Evolutionary conservation across 2,888 invertebrate species (phyloP), one percentile per base, ranked within the genome.

Genomic region (Pinctada fucata): DNA sequence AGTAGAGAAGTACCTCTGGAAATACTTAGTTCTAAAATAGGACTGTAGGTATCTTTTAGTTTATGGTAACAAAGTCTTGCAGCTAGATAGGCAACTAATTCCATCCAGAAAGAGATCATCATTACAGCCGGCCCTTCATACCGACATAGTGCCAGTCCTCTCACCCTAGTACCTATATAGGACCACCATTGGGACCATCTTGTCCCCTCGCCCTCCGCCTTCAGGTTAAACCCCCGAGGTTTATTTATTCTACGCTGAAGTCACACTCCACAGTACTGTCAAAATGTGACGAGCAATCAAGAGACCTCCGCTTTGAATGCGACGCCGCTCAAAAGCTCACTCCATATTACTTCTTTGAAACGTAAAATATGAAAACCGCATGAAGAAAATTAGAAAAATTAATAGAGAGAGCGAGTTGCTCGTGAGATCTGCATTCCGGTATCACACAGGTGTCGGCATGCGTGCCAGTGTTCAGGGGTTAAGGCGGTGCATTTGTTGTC

Each of bases 221-320:
- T 58, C 8, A 58, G 58, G 58, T 10, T 6, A 58, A 10, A 13
- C 13, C 74, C 65, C 49, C 49, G 31, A 74, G 74, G 50, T 74
- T 74, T 74, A 74, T 74, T 74, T 74, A 74, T 74, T 74, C 74
- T 73, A 48, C 16, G 16, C 51, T 74, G 50, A 63, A 74, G 66
- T 50, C 49, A 65, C 65, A 63, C 66, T 66, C 49, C 74, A 74
- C 49, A 74, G 63, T 63, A 48, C 65, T 74, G 74, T 66, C 74
- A 74, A 51, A 49, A n/a, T 6, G 50, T 74, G 74, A 74, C 16
- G 74, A 66, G 66, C 49, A 49, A 65, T 51, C 45, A 50, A 49
- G 49, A 50, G 49, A 74, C 66, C 50, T 63, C n/a, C 66, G 49
- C 13, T 58, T 72, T 72, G 72, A 47, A 52, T 58, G 69, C 69